Percentiles rank a stretch among this genome's conserved stretches.
Conservation (phyloP, 1,140 invertebrate species). For the Ganaspis sp. region DNA sequence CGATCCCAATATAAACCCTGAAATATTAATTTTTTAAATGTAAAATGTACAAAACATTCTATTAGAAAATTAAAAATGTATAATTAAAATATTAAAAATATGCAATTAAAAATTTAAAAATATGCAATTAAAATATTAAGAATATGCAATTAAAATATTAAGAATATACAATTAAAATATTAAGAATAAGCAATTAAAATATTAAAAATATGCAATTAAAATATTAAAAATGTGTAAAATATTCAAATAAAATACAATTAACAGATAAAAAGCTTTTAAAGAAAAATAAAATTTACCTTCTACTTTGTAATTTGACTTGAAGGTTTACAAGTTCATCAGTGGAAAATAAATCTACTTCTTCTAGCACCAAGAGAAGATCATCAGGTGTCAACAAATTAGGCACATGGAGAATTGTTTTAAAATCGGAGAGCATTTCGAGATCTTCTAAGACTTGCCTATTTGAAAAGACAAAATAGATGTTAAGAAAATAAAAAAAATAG, state of each 20-base stretch:
- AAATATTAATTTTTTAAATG: conserved; percentile 63
- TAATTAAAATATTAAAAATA: too few species aligned
- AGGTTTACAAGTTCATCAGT: conserved; percentile 87
- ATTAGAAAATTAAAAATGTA: background rate
- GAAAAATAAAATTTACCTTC: conserved; percentile 78
- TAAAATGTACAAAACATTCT: background rate
- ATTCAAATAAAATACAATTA: too few species aligned
- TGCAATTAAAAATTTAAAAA: too few species aligned
- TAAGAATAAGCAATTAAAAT: too few species aligned
- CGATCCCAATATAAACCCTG: conserved; percentile 96
- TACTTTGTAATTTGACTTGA: conserved; percentile 85
- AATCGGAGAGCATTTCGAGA: conserved; percentile 94
- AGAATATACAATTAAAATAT: too few species aligned
- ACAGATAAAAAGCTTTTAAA: background rate
- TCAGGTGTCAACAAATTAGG: conserved; percentile 91
- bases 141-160: too few species aligned
- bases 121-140: too few species aligned
- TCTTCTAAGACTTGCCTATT: conserved; percentile 92
- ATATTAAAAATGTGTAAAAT: too few species aligned
- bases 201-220: too few species aligned
- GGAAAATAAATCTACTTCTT: conserved; percentile 89
- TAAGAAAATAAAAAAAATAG: too few species aligned
- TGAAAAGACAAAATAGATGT: conserved; percentile 37
- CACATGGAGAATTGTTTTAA: conserved; percentile 93
- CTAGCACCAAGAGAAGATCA: conserved; percentile 89